Evolutionary conservation across 2,113 vertebrate genomes (phyloP).

Genomic region (Pontoporia blainvillei): DNA sequence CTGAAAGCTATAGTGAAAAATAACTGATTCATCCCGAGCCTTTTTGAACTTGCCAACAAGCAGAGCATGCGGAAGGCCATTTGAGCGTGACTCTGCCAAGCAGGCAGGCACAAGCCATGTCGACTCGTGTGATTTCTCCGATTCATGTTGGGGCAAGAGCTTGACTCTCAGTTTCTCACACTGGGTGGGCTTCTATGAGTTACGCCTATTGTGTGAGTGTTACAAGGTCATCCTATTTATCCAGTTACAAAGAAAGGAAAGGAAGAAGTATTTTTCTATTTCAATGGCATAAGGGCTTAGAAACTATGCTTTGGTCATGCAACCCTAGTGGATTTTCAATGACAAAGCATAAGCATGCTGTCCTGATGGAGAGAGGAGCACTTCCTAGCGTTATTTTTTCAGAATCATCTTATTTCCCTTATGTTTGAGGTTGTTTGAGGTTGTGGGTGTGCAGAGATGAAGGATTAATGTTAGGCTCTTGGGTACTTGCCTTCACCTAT

Average conservation of each 20-base stretch:
- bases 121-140: not conserved
- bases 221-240: not conserved
- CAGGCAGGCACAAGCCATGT: not conserved
- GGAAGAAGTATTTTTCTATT: not conserved
- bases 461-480: not conserved
- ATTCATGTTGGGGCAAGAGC: not conserved
- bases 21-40: slow-evolving; percentile 28
- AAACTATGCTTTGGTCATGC: not conserved
- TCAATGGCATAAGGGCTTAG: not conserved
- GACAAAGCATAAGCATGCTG: not conserved
- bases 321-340: not conserved
- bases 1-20: slow-evolving; percentile 30
- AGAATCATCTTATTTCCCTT: not conserved
- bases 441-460: not conserved
- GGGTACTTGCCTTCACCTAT: not conserved
- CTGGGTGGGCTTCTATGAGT: not conserved
- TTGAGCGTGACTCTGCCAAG: not conserved
- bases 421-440: not conserved
- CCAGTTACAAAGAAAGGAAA: not conserved
- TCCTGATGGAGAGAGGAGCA: not conserved
- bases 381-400: not conserved
- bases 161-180: not conserved
- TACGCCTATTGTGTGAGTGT: not conserved
- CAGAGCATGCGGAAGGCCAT: not conserved
- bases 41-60: slow-evolving; percentile 40